Evolutionary conservation across 2,113 vertebrate genomes (phyloP), one percentile per base, ranked within the genome.

Genomic region (Ellobius talpinus): DNA sequence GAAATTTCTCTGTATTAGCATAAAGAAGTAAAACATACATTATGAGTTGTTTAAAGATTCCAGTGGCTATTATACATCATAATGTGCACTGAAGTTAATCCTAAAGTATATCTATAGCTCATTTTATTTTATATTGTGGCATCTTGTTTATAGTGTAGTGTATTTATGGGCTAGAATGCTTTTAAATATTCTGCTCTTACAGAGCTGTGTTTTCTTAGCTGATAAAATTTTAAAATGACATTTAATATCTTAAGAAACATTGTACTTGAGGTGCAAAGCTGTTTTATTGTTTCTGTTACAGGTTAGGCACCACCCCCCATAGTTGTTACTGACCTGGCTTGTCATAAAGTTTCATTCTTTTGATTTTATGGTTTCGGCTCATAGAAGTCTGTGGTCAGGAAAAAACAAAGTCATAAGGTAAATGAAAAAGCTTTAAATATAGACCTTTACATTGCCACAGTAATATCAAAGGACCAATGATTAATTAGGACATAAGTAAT

Each of bases 221-320:
- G 94, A 94, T 97, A 89, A 97, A 96, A 96, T 76, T 97, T 98
- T 95, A 93, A 97, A 98, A 77, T 91, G 95, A 91, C 73, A 97
- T 96, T 97, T 97, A 93, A 89, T 96, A 87, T 94, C 94, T 95
- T 89, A 91, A 96, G 91, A 96, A 97, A 96, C 93, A 95, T 70
- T 91, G 87, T 47, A 95, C 74, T 96, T 98, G 93, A 91, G 91
- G 33, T 95, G 6, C 66, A 96, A 96, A 87, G 55, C 87, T 96
- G 66, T 96, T 96, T 96, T 96, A 96, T 90, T 98, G 90, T 91
- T 95, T 86, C 91, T 95, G 50, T 85, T 97, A 93, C 16, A 94
- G 87, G 89, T 89, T 95, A 90, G 61, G 33, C 72, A 16, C 68
- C 21, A 17, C 33, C 1, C 24, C 14, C 36, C 24, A 91, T 90